A percentile compares a stretch with the other conserved stretches of the same genome.
phyloP scores from a whole-genome alignment of 2,113 vertebrate genomes.

The Alectura lathami region DNA sequence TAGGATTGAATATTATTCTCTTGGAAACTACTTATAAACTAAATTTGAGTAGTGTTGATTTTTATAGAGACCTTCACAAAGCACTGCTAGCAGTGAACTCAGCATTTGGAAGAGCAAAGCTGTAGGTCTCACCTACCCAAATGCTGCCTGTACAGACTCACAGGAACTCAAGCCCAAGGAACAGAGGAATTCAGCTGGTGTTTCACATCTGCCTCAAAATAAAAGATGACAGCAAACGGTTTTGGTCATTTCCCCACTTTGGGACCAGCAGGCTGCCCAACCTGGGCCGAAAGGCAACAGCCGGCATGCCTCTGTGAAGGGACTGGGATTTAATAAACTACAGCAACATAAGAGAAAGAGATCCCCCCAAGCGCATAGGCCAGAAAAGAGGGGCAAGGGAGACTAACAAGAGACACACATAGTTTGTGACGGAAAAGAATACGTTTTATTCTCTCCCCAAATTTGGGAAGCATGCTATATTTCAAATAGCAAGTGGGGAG shows the following conservation, averaged over 20 bases:
- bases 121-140: not conserved
- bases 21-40: not conserved
- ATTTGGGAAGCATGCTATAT: not conserved
- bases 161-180: not conserved
- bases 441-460: not conserved
- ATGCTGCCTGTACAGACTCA: fast-evolving
- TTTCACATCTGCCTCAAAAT: not conserved
- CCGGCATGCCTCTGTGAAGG: not conserved
- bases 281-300: not conserved
- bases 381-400: not conserved
- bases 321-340: not conserved
- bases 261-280: not conserved
- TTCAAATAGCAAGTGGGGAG: not conserved
- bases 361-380: fast-evolving
- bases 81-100: not conserved
- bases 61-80: not conserved
- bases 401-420: not conserved
- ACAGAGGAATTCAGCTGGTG: not conserved
- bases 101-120: not conserved
- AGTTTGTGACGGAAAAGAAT: not conserved
- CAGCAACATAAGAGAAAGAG: not conserved
- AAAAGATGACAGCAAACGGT: not conserved
- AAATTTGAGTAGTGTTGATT: not conserved
- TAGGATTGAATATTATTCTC: not conserved
- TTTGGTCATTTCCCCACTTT: not conserved